Evolutionary conservation across 2,113 vertebrate species (phyloP), one percentile per base, ranked within the genome.

Genomic region (Scopus umbretta): DNA sequence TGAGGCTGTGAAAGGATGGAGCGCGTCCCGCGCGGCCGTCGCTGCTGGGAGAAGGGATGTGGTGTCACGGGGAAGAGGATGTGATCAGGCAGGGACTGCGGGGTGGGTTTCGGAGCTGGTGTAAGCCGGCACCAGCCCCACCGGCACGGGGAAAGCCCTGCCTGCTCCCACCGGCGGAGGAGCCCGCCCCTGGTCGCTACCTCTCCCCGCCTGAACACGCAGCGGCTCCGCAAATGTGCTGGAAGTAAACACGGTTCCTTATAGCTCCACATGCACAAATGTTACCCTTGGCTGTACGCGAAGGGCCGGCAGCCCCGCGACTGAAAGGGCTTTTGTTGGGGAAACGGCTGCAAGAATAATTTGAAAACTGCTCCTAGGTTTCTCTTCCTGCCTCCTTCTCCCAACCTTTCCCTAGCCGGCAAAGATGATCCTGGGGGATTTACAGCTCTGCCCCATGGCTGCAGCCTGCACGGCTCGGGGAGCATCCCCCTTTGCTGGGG

Each of bases 291-390:
- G 98, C 97, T 10, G 42, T 25, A 16, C 6, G 12, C 6, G 7
- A 67, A 66, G 59, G 53, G 62, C 52, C 22, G 6, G 50, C 22
- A 10, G 10, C 89, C 43, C 58, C 65, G 81, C 36, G 42, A 27
- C 96, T 95, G 78, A 97, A 97, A 83, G 93, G 50, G 56, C 75
- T 96, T 95, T 97, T 97, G 93, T 95, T 80, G 82, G 95, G 72
- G 75, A 42, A 95, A 67, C 5, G 29, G 86, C 96, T 49, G 96
- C 82, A 47, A 91, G 94, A 80, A 58, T 42, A 6, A 29, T 72
- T 88, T 56, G 90, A 88, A 84, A 91, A 30, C 55, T 95, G 92
- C 86, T 88, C 62, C 85, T 59, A 43, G 42, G 7, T 67, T 88
- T 65, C 86, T 73, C 42, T 56, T 49, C 89, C 71, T 29, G 40